These are phyloP conservation scores for Gastracanthus pulcherrimus DNA, from an alignment of 2,888 invertebrate species.

Conservation along the genomic window DNA sequence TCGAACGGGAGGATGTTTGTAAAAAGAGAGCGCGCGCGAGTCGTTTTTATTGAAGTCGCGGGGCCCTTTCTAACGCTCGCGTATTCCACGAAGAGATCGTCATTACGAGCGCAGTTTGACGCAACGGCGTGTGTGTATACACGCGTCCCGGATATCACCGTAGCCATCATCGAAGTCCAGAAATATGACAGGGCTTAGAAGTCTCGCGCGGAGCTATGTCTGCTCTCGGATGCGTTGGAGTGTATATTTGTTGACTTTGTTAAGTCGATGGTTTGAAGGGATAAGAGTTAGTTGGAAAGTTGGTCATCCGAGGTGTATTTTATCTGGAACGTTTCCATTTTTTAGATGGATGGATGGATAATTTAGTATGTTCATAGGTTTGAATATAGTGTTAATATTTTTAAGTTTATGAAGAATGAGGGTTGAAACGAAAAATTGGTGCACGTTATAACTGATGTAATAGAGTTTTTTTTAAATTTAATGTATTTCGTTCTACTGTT, in stretches of 20 bases:
- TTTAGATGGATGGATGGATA: neutral
- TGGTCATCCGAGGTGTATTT: neutral
- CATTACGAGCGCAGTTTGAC: conserved; percentile 17
- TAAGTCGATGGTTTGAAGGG: neutral
- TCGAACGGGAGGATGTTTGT: neutral
- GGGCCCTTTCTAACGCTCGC: conserved; percentile 4
- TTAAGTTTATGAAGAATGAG: neutral
- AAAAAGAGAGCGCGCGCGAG: neutral
- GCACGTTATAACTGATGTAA: no score
- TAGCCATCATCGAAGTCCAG: neutral
- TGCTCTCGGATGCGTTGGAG: no score
- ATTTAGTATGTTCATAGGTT: no score
- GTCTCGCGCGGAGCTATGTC: neutral
- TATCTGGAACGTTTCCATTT: neutral
- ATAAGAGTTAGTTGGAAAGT: neutral
- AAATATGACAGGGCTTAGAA: conserved; percentile 20
- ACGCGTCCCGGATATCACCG: conserved; percentile 4
- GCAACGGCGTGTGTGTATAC: neutral
- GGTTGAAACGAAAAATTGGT: no score
- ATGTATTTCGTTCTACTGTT: no score
- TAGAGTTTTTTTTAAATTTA: no score
- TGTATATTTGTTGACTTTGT: conserved; percentile 14
- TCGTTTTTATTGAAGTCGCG: neutral
- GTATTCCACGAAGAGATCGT: neutral
- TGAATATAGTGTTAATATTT: neutral